Evolutionary conservation across 2,113 vertebrate genomes (phyloP).

Genomic region (Tor tambroides): DNA sequence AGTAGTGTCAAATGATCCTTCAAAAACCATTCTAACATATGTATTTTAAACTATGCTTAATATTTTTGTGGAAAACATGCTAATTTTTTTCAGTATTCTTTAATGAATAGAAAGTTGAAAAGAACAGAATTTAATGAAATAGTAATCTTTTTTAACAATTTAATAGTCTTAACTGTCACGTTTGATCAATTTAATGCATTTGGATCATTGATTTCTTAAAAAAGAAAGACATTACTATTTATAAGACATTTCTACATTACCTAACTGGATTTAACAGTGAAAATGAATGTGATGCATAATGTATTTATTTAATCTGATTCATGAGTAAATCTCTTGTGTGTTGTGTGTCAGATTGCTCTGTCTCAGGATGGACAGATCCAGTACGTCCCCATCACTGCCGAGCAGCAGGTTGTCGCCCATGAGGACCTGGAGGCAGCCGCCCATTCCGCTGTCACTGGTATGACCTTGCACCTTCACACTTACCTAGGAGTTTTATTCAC

Average conservation of each 20-base stretch:
- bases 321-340: background rate
- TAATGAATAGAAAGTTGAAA: no score
- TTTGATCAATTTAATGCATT: background rate
- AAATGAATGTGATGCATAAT: no score
- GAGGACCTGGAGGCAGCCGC: slow-evolving; percentile 89
- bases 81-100: no score
- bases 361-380: slow-evolving; percentile 87
- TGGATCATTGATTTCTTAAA: background rate
- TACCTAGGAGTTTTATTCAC: background rate
- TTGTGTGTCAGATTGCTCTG: slow-evolving; percentile 73
- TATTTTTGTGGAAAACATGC: background rate
- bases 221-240: no score
- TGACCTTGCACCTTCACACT: background rate
- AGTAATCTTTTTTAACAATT: background rate
- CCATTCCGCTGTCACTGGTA: slow-evolving; percentile 91
- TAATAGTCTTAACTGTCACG: background rate
- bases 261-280: background rate
- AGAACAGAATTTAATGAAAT: no score
- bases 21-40: background rate
- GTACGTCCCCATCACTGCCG: slow-evolving; percentile 87
- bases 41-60: background rate
- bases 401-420: slow-evolving; percentile 87
- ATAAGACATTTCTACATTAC: no score
- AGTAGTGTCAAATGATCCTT: background rate
- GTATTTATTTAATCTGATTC: background rate